Evolutionary conservation across 2,797 vertebrate genomes (phyloP), one percentile per base, ranked within the genome.

Genomic region (Myotis myotis): DNA sequence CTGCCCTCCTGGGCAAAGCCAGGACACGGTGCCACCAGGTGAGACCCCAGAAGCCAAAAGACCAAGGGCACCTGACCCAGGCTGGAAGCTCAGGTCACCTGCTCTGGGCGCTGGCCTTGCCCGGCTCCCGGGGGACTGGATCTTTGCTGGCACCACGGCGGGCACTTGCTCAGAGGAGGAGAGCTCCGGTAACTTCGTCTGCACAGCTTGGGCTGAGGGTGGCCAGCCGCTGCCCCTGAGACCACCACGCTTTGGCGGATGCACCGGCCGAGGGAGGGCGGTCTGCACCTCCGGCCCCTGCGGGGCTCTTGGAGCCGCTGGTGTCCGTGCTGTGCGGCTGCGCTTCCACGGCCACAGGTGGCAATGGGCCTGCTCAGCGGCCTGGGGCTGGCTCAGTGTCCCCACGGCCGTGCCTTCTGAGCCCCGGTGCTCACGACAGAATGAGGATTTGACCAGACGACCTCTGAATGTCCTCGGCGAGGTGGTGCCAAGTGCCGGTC

Each of bases 221-320:
- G 44, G 33, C 28, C 55, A 33, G 47, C 49, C 57, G 38, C 49
- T 3, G n/a, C 12, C 25, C 49, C 28, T 8, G 15, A 38, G 90
- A n/a, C 1, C 20, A 13, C 49, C 12, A 1, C 2, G 44, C 4
- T 20, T 25, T 28, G 57, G 17, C 28, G 5, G 15, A 23, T 0
- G 44, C 44, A 47, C 2, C 55, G 55, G 41, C 25, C 55, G 70
- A 75, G 55, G 13, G 38, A 60, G 41, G 22, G 41, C 57, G 76
- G 33, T 79, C 8, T 55, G 25, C 16, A 2, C 85, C 33, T 83
- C 49, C 66, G 7, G 20, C 20, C 8, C 4, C 41, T 2, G 8
- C 17, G 13, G 66, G 44, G 20, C 13, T 51, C 64, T 82, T 38
- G 30, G 72, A 36, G 25, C 1, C 8, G 11, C 13, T 55, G n/a